These are phyloP conservation scores for Aldabrachelys gigantea DNA, from an alignment of 2,113 vertebrate genomes.

Conservation along the genomic window DNA sequence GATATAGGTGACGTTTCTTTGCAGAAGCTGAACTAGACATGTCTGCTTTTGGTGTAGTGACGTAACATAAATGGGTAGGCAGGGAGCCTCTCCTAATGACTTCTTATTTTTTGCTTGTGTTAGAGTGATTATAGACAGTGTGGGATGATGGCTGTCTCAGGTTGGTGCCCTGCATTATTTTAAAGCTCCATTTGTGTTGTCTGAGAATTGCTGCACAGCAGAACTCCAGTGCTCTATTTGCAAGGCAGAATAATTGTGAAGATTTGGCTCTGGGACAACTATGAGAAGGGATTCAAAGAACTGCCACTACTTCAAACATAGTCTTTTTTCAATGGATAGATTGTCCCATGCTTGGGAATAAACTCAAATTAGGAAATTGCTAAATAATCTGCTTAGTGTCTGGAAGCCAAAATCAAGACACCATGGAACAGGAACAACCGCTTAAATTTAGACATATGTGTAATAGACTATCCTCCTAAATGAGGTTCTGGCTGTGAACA, in stretches of 20 bases:
- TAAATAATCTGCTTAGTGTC: neutral
- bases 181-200: neutral
- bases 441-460: neutral
- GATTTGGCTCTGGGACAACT: neutral
- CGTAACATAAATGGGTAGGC: neutral
- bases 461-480: neutral
- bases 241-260: neutral
- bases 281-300: neutral
- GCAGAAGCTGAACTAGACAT: neutral
- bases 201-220: neutral
- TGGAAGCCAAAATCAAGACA: neutral
- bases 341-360: neutral
- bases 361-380: neutral
- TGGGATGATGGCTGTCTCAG: neutral
- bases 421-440: neutral
- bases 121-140: neutral
- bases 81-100: neutral
- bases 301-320: neutral
- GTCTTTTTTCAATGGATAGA: neutral
- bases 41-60: neutral
- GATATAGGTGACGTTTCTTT: neutral
- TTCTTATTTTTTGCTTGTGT: neutral
- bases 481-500: neutral
- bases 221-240: neutral
- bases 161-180: neutral